These are phyloP conservation scores for Psittacula cyanocephala DNA, from an alignment of 2,113 vertebrate species.

Conservation along the genomic window DNA sequence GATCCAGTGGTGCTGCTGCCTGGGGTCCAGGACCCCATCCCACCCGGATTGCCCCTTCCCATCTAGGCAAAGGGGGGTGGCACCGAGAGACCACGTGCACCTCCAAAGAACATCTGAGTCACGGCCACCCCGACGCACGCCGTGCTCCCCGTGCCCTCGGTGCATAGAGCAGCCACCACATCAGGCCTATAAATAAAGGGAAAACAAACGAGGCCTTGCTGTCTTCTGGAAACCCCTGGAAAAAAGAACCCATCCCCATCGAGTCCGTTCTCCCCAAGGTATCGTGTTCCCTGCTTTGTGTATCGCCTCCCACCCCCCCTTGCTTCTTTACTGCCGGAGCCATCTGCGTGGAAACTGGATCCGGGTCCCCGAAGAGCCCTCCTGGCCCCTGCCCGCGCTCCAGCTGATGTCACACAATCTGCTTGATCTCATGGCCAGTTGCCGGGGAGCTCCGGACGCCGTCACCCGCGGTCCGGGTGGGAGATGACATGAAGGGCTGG, in stretches of 20 bases:
- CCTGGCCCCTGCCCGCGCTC: conserved; percentile 28
- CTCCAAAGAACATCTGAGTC: neutral
- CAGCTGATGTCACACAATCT: conserved; percentile 63
- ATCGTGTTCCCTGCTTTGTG: conserved; percentile 30
- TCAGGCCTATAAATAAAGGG: conserved; percentile 52
- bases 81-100: neutral
- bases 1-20: neutral
- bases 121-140: neutral
- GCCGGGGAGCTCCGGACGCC: neutral
- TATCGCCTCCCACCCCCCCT: neutral
- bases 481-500: neutral
- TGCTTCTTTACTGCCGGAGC: neutral
- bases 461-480: neutral
- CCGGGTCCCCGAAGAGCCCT: neutral
- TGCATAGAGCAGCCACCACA: neutral
- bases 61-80: neutral
- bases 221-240: conserved; percentile 17
- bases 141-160: neutral
- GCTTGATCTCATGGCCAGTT: conserved; percentile 45
- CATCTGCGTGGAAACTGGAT: conserved; percentile 61
- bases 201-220: neutral
- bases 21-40: neutral
- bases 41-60: neutral
- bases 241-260: neutral
- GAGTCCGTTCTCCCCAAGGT: conserved; percentile 19